A percentile compares a stretch with the other conserved stretches of the same genome.
These are phyloP conservation scores for Phyllotis vaccarum DNA, from an alignment of 2,797 vertebrate species.

Conservation along the genomic window DNA sequence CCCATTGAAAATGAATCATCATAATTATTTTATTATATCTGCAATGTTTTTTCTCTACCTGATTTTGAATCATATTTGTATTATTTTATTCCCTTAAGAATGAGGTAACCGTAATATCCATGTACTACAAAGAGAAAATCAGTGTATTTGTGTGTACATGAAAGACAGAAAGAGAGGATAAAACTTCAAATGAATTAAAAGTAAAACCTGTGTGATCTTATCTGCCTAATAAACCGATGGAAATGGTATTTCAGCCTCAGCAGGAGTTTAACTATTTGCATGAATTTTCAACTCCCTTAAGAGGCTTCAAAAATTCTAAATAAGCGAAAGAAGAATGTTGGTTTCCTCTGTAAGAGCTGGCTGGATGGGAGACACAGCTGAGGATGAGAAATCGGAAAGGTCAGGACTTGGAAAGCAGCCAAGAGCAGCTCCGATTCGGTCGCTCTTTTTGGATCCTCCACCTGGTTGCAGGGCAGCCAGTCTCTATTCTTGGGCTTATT, in stretches of 20 bases:
- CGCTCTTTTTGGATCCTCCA: not conserved
- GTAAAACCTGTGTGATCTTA: constrained; percentile 75
- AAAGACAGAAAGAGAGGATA: not conserved
- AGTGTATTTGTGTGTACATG: not conserved
- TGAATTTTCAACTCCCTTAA: constrained; percentile 60
- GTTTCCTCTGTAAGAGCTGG: constrained; percentile 47
- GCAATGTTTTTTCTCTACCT: constrained; percentile 54
- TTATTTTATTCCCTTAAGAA: constrained; percentile 35
- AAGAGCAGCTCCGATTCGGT: not conserved
- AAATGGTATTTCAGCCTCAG: constrained; percentile 51
- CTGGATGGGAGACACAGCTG: not conserved
- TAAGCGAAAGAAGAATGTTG: constrained; percentile 38
- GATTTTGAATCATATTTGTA: constrained; percentile 60
- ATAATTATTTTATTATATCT: constrained; percentile 75
- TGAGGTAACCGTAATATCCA: constrained; percentile 64
- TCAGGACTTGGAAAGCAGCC: constrained; percentile 6
- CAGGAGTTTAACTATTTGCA: constrained; percentile 75
- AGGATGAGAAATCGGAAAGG: constrained; percentile 15
- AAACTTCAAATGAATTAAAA: constrained; percentile 76
- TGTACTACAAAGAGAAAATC: constrained; percentile 36
- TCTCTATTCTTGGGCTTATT: not conserved
- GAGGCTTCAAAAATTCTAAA: constrained; percentile 20
- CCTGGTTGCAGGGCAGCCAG: not conserved
- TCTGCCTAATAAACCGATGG: constrained; percentile 71
- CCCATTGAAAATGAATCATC: constrained; percentile 26